Conservation (phyloP, 2,797 vertebrate genomes). For the Denticeps clupeoides region DNA sequence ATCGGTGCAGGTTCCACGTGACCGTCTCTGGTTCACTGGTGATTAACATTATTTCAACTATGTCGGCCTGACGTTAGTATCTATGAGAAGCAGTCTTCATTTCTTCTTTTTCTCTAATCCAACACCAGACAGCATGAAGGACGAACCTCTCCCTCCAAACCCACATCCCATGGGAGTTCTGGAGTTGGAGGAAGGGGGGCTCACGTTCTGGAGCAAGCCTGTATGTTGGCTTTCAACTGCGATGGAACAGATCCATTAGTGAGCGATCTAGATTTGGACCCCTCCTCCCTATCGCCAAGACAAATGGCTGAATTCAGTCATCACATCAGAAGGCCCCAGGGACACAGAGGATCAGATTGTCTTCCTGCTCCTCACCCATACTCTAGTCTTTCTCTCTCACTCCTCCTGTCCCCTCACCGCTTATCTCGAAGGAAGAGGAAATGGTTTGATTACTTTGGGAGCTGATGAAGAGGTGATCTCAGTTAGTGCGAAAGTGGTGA, state of each 20-base stretch:
- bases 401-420: slow-evolving; percentile 22
- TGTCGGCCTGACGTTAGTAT: too few relatives aligned
- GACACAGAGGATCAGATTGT: slow-evolving; percentile 35
- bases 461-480: slow-evolving; percentile 42
- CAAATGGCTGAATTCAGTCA: slow-evolving; percentile 66
- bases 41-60: too few relatives aligned
- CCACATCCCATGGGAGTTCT: slow-evolving; percentile 9
- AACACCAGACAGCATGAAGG: slow-evolving; percentile 6
- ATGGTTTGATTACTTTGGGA: slow-evolving; percentile 8
- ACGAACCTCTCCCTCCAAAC: slow-evolving; percentile 13
- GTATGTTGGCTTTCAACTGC: slow-evolving; percentile 41
- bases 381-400: not conserved
- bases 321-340: slow-evolving; percentile 47
- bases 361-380: slow-evolving; percentile 13
- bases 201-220: slow-evolving; percentile 37
- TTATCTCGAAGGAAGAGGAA: slow-evolving; percentile 54
- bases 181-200: slow-evolving; percentile 26
- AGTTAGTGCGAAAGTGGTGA: slow-evolving; percentile 55
- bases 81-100: too few relatives aligned
- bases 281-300: too few relatives aligned
- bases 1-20: too few relatives aligned
- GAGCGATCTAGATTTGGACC: slow-evolving; percentile 23
- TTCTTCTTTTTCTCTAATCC: not conserved
- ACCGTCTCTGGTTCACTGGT: too few relatives aligned
- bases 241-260: slow-evolving; percentile 48